A percentile compares a stretch with the other conserved stretches of the same genome.
phyloP scores from a whole-genome alignment of 2,113 vertebrate genomes.

The Gasterosteus nipponicus region DNA sequence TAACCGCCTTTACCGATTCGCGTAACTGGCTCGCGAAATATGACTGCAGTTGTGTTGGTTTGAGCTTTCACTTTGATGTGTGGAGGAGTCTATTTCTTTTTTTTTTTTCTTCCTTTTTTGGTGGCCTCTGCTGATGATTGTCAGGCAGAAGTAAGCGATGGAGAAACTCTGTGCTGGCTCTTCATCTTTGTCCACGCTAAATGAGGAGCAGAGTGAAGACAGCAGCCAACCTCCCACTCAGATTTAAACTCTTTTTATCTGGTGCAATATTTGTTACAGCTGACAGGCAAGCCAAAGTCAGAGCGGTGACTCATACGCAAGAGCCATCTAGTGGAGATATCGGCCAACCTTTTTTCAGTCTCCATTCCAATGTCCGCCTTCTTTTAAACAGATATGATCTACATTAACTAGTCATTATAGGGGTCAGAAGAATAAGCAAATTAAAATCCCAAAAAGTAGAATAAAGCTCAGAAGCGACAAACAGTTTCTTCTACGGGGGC shows the following conservation, averaged over 20 bases:
- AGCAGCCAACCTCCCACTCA: conserved; percentile 10
- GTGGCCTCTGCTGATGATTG: conserved; percentile 10
- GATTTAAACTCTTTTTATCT: conserved; percentile 1
- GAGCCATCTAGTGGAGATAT: conserved; percentile 70
- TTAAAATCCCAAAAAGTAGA: neutral
- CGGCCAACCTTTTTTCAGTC: neutral
- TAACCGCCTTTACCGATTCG: conserved; percentile 19
- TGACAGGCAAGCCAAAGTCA: conserved; percentile 10
- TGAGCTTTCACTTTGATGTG: conserved; percentile 38
- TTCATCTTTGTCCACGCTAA: neutral
- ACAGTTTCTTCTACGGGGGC: conserved; percentile 14
- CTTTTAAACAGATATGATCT: neutral
- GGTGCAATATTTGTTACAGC: conserved; percentile 17
- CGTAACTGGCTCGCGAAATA: conserved; percentile 24
- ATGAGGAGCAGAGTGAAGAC: neutral
- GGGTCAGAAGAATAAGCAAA: neutral
- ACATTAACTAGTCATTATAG: neutral
- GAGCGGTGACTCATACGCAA: conserved; percentile 27
- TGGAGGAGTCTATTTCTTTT: neutral
- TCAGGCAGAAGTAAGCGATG: neutral
- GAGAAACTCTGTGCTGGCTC: neutral
- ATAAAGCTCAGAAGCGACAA: neutral
- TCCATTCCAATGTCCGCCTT: neutral
- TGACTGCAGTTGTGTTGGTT: conserved; percentile 25
- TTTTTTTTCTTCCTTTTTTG: conserved; percentile 46